These are phyloP conservation scores for Lepidonotus clava DNA, from an alignment of 2,888 invertebrate genomes.

Conservation along the genomic window DNA sequence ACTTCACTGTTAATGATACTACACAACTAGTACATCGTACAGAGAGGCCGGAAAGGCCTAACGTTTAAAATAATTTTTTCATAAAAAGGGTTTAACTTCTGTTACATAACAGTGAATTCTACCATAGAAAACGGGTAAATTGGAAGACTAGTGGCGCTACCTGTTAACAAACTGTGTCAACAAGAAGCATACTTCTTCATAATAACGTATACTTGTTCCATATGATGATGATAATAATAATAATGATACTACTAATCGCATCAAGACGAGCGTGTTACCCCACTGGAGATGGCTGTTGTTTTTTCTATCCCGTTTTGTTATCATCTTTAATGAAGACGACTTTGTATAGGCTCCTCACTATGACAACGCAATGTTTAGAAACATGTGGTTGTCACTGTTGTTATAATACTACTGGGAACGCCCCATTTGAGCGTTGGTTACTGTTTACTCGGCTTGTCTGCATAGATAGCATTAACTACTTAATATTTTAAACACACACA, in stretches of 20 bases:
- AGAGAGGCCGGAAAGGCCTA: too few species aligned
- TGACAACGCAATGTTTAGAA: neutral
- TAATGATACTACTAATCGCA: too few species aligned
- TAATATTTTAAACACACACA: neutral
- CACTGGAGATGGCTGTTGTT: neutral
- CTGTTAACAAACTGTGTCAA: neutral
- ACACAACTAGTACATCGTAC: too few species aligned
- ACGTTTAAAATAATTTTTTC: too few species aligned
- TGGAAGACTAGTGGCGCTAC: neutral
- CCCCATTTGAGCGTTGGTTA: neutral
- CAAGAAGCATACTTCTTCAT: constrained; percentile 14
- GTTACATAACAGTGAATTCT: too few species aligned
- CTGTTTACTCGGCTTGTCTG: neutral
- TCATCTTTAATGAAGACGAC: neutral
- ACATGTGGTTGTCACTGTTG: constrained; percentile 8
- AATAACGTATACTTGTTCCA: neutral
- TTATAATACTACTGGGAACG: neutral
- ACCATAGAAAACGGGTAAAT: neutral
- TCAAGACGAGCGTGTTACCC: neutral
- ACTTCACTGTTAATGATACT: constrained; percentile 16
- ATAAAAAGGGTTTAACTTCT: too few species aligned
- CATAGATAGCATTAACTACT: constrained; percentile 2
- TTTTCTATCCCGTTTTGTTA: constrained; percentile 25
- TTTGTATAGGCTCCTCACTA: constrained; percentile 1
- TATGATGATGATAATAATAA: neutral